Evolutionary conservation across 2,888 invertebrate genomes (phyloP).

Genomic region (Cataglyphis cursor): DNA sequence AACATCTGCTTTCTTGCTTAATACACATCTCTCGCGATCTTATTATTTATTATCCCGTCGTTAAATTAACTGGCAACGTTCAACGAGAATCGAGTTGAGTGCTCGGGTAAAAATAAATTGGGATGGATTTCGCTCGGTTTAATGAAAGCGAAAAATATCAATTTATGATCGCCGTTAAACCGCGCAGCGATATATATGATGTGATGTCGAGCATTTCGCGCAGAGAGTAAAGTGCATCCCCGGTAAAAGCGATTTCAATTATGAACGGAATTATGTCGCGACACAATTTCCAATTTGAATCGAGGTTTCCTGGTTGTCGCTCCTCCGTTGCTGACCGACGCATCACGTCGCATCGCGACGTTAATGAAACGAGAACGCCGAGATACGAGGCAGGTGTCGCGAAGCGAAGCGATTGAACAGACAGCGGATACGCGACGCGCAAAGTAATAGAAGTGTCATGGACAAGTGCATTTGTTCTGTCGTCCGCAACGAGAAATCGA

Average conservation of each 20-base stretch:
- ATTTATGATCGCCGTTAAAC: slow-evolving; percentile 37
- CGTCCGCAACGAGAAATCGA: slow-evolving; percentile 74
- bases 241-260: slow-evolving; percentile 23
- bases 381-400: slow-evolving; percentile 65
- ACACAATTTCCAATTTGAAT: slow-evolving; percentile 27
- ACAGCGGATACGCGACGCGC: slow-evolving; percentile 67
- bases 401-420: slow-evolving; percentile 55
- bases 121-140: slow-evolving; percentile 24
- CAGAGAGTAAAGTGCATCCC: background rate
- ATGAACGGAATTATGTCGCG: slow-evolving; percentile 22
- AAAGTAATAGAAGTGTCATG: slow-evolving; percentile 81
- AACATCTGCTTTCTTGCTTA: background rate
- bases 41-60: slow-evolving; percentile 21
- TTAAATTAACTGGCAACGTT: slow-evolving; percentile 39
- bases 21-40: slow-evolving; percentile 5
- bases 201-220: background rate
- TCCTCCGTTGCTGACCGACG: slow-evolving; percentile 10
- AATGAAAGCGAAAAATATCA: slow-evolving; percentile 35
- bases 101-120: slow-evolving; percentile 27
- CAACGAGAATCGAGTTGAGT: slow-evolving; percentile 1
- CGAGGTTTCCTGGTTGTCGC: background rate
- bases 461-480: slow-evolving; percentile 76
- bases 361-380: slow-evolving; percentile 47
- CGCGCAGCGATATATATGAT: background rate
- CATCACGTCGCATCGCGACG: slow-evolving; percentile 20